Evolutionary conservation across 64 coral and sea anemone genomes (phyloP).

Genomic region (Trachythela sp.): DNA sequence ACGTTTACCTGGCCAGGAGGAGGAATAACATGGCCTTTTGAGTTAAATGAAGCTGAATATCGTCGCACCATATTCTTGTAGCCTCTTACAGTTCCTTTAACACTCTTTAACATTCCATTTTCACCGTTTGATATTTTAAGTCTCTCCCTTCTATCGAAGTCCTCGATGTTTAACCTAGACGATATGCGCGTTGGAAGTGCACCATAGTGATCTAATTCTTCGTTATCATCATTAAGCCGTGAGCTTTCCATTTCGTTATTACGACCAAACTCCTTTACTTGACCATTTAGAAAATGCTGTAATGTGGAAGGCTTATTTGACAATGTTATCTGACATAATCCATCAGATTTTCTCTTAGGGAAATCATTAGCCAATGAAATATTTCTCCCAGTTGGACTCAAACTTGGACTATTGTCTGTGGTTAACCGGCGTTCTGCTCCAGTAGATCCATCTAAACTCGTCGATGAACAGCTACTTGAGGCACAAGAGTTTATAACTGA

Average conservation of each 20-base stretch:
- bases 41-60: conserved; percentile 18
- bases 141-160: background rate
- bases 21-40: conserved; percentile 18
- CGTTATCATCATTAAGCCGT: background rate
- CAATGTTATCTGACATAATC: background rate
- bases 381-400: background rate
- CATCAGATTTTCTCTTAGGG: background rate
- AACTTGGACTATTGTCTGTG: background rate
- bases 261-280: background rate
- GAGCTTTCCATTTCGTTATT: background rate
- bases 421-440: background rate
- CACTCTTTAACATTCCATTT: background rate
- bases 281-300: background rate
- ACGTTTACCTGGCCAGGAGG: background rate
- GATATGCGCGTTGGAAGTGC: background rate
- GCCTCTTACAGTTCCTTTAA: conserved; percentile 7
- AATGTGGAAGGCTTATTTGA: background rate
- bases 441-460: background rate
- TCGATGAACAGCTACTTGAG: background rate
- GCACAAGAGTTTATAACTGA: background rate
- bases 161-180: background rate
- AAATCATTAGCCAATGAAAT: background rate
- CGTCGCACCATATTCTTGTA: conserved; percentile 20
- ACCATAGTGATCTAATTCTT: background rate
- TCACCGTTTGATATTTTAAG: conserved; percentile 11